These are phyloP conservation scores for Timema podura DNA, from an alignment of 2,888 invertebrate genomes.

Conservation along the genomic window DNA sequence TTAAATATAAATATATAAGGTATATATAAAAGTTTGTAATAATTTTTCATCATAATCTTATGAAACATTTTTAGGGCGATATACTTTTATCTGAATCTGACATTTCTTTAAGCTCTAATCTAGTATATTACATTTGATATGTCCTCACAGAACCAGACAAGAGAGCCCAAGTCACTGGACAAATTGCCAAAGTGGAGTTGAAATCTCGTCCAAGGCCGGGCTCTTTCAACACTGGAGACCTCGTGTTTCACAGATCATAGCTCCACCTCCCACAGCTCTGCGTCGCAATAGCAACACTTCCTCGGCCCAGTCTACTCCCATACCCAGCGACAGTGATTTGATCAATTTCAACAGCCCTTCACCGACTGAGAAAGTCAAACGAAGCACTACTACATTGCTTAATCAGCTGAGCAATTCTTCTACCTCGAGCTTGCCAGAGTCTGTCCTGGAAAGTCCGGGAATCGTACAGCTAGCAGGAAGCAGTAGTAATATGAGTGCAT, in stretches of 20 bases:
- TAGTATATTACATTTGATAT: no score
- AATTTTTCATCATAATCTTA: no score
- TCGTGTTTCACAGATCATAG: conserved; percentile 35
- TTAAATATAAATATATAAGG: no score
- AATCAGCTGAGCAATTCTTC: conserved; percentile 1
- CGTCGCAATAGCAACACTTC: conserved; percentile 35
- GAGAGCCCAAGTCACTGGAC: not conserved
- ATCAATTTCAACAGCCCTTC: conserved; percentile 30
- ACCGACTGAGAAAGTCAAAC: conserved; percentile 24
- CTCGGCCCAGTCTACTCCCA: conserved; percentile 25
- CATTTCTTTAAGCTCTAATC: no score
- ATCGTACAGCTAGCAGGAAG: not conserved
- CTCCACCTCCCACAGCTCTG: conserved; percentile 37
- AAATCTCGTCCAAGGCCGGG: conserved; percentile 58
- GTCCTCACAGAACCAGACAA: no score
- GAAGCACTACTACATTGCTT: not conserved
- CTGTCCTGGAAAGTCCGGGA: not conserved
- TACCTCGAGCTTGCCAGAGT: not conserved
- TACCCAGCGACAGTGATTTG: conserved; percentile 26
- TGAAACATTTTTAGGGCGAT: no score
- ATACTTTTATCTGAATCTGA: no score
- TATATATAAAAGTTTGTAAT: no score
- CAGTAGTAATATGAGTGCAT: not conserved
- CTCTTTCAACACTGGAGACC: conserved; percentile 45
- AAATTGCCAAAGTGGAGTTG: conserved; percentile 3